Percentiles rank a stretch among this genome's conserved stretches.
Evolutionary conservation across 2,113 vertebrate genomes (phyloP).

Genomic region (Corythaixoides concolor): DNA sequence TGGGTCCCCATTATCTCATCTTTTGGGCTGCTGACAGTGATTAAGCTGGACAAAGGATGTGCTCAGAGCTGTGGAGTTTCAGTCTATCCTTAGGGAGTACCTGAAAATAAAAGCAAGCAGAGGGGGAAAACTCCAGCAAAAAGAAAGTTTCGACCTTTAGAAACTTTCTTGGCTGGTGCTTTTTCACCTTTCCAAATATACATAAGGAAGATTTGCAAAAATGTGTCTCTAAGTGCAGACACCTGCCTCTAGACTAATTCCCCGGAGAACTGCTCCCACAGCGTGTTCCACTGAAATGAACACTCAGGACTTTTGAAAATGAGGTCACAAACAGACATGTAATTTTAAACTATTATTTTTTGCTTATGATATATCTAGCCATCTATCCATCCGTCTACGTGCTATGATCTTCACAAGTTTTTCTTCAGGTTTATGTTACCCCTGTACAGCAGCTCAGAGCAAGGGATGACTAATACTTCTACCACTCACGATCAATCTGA

Average conservation of each 20-base stretch:
- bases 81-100: not conserved
- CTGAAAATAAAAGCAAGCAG: conserved; percentile 28
- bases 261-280: not conserved
- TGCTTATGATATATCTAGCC: not conserved
- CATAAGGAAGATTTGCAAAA: conserved; percentile 27
- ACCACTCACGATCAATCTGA: not conserved
- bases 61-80: not conserved
- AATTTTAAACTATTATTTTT: conserved; percentile 2
- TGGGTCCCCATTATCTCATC: conserved; percentile 35
- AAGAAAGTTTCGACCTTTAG: conserved; percentile 38
- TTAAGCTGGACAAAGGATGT: conserved; percentile 50
- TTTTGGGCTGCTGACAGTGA: conserved; percentile 43
- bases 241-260: not conserved
- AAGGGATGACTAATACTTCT: not conserved
- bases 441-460: not conserved
- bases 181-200: conserved; percentile 38
- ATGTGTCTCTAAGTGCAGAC: not conserved
- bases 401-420: not conserved
- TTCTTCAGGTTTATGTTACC: not conserved
- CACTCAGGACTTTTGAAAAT: not conserved
- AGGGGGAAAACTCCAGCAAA: conserved; percentile 14
- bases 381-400: not conserved
- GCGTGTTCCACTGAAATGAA: not conserved
- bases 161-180: not conserved
- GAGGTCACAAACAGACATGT: not conserved